These are phyloP conservation scores for Fabriciana adippe DNA, from an alignment of 2,888 invertebrate species.

Conservation along the genomic window DNA sequence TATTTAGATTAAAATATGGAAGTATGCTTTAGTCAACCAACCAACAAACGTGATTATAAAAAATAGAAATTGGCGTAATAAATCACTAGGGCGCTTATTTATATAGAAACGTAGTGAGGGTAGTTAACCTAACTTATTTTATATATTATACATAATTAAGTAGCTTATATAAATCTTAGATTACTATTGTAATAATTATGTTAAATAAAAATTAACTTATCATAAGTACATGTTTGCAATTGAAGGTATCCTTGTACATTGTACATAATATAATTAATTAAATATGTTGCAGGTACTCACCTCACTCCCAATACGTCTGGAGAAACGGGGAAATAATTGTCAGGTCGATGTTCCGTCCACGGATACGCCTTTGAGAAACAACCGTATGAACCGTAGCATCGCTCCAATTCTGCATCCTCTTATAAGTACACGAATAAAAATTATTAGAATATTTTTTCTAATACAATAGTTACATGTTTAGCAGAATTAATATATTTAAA, in stretches of 20 bases:
- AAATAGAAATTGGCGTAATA: too few relatives aligned
- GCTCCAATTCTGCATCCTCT: constrained; percentile 78
- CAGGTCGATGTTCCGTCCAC: constrained; percentile 91
- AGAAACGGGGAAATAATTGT: constrained; percentile 89
- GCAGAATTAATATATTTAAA: too few relatives aligned
- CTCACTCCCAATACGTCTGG: constrained; percentile 84
- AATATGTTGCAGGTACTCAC: constrained; percentile 54
- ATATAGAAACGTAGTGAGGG: too few relatives aligned
- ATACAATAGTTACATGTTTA: not conserved
- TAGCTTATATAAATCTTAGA: too few relatives aligned
- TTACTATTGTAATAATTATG: not conserved
- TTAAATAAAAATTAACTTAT: constrained; percentile 1
- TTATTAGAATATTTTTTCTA: constrained; percentile 7
- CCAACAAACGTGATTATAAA: too few relatives aligned
- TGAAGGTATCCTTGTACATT: too few relatives aligned
- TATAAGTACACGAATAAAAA: constrained; percentile 39
- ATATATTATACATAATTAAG: too few relatives aligned
- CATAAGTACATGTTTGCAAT: too few relatives aligned
- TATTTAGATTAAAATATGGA: too few relatives aligned
- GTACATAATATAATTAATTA: not conserved
- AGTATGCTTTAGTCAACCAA: too few relatives aligned
- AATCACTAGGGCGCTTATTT: too few relatives aligned
- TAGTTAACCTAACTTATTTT: too few relatives aligned
- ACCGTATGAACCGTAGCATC: constrained; percentile 90
- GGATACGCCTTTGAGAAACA: constrained; percentile 90